Conservation (phyloP, 2,797 vertebrate genomes). For the Pogonophryne albipinna region DNA sequence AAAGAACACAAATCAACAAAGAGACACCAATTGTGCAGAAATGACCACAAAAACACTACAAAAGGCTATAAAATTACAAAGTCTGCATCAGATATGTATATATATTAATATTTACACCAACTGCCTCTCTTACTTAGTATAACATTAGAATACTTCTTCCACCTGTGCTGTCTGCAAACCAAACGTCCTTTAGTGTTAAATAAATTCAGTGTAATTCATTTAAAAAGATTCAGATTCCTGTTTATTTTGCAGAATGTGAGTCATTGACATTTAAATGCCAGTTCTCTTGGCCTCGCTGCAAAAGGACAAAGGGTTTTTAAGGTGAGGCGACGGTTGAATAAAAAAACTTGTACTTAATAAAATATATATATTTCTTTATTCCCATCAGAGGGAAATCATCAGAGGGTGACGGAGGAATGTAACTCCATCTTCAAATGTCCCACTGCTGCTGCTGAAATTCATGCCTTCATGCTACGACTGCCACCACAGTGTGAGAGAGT, state of each 20-base stretch:
- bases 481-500: constrained; percentile 66
- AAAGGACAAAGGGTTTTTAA: constrained; percentile 16
- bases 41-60: too few species aligned
- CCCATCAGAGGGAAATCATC: constrained; percentile 8
- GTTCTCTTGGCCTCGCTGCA: background rate
- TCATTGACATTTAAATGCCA: constrained; percentile 38
- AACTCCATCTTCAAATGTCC: constrained; percentile 18
- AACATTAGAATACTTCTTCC: background rate
- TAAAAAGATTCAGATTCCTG: background rate
- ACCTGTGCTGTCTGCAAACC: background rate
- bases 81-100: too few species aligned
- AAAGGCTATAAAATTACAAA: too few species aligned
- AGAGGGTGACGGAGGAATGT: constrained; percentile 24
- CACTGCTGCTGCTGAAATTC: constrained; percentile 65
- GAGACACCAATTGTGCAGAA: too few species aligned
- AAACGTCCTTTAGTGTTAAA: background rate
- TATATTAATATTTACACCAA: too few species aligned
- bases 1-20: too few species aligned
- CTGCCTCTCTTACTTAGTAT: background rate
- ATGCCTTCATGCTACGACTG: constrained; percentile 58
- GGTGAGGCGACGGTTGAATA: constrained; percentile 9
- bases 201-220: background rate
- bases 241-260: background rate
- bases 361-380: background rate
- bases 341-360: background rate